Evolutionary conservation across 2,797 vertebrate species (phyloP).

Genomic region (Danio kyathit): DNA sequence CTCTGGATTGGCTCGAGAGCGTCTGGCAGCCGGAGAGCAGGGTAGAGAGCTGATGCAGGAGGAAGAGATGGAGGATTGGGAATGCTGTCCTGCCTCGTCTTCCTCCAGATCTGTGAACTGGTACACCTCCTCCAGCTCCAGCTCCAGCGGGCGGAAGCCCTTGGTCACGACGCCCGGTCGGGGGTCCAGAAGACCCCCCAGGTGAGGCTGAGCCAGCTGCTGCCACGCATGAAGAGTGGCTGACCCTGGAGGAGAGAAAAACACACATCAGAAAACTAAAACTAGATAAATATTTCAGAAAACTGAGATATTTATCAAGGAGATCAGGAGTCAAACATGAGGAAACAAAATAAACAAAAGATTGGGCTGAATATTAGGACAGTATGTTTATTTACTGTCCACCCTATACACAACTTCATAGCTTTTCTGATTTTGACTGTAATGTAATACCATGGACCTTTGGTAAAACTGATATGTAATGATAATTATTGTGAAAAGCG

Average conservation of each 20-base stretch:
- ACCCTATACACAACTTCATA: no score
- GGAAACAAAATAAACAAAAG: no score
- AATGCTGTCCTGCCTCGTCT: constrained; percentile 89
- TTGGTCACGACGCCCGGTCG: constrained; percentile 97
- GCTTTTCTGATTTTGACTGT: no score
- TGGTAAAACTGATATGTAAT: no score
- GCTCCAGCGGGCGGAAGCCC: constrained; percentile 88
- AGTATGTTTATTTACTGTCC: no score
- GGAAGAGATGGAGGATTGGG: constrained; percentile 79
- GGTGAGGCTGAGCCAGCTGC: constrained; percentile 95
- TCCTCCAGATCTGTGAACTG: constrained; percentile 93
- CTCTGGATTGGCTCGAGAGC: not conserved
- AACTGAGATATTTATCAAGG: no score
- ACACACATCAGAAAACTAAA: not conserved
- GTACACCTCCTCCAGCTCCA: constrained; percentile 90
- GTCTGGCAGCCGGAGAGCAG: constrained; percentile 63
- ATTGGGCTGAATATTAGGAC: no score
- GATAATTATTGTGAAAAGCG: no score
- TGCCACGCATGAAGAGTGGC: constrained; percentile 99
- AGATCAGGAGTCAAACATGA: no score
- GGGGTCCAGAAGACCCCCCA: constrained; percentile 92
- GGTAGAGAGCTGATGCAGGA: constrained; percentile 76
- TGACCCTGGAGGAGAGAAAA: constrained; percentile 81
- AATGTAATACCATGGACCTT: no score
- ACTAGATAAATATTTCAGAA: no score